Conservation (phyloP, 2,888 invertebrate species). For the Lithophane semibrunnea region DNA sequence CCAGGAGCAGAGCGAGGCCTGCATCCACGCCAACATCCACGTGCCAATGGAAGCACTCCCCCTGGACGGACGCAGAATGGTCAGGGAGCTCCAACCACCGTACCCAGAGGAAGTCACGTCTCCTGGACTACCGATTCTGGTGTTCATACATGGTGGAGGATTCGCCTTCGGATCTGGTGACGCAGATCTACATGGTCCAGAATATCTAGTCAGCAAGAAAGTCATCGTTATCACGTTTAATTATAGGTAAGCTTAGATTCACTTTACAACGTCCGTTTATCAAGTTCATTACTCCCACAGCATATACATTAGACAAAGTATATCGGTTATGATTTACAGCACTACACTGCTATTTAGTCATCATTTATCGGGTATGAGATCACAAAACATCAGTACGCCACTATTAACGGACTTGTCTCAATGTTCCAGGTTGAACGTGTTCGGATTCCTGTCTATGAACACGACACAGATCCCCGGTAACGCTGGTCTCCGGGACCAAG, state of each 20-base stretch:
- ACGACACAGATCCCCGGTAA: conserved; percentile 84
- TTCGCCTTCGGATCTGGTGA: conserved; percentile 86
- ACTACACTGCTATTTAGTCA: neutral
- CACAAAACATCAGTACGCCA: neutral
- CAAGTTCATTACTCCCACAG: neutral
- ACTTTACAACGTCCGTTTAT: neutral
- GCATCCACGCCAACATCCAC: conserved; percentile 85
- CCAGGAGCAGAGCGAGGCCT: conserved; percentile 78
- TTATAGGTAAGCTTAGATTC: conserved; percentile 78
- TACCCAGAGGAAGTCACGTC: conserved; percentile 45
- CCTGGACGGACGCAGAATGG: conserved; percentile 23
- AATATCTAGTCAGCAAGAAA: conserved; percentile 80
- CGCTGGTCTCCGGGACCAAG: conserved; percentile 84
- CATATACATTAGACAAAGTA: neutral
- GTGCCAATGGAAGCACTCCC: conserved; percentile 77
- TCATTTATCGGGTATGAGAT: neutral
- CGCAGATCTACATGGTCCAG: conserved; percentile 83
- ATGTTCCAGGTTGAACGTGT: conserved; percentile 81
- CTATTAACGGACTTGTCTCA: neutral
- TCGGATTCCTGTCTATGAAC: conserved; percentile 86
- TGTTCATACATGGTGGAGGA: conserved; percentile 86
- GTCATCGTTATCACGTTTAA: conserved; percentile 87
- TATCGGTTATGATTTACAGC: neutral
- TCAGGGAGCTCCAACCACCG: conserved; percentile 64
- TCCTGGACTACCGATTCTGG: conserved; percentile 79